Base-by-base conservation (phyloP, 2,113 vertebrate species). In the Delphinapterus leucas region DNA sequence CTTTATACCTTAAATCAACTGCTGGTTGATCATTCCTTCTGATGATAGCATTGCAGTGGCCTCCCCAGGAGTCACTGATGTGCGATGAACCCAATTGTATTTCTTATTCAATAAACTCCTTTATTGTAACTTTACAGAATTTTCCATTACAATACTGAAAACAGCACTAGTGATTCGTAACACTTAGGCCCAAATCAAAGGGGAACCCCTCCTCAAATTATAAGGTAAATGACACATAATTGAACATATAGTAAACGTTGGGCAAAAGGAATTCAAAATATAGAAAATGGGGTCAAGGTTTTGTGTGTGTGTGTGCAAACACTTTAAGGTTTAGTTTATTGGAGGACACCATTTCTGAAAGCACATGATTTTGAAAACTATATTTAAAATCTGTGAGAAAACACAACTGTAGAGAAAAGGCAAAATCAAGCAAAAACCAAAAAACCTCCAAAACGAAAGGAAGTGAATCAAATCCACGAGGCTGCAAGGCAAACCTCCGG, bases 71-170 rank as follows among this genome's bases (percentile, higher is more conserved):
- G 84, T 90, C 95, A 95, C 96, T 94, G 65, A 67, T 95, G 80
- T 84, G 94, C 86, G 93, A 97, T 58, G 93, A 98, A 96, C 92
- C 95, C 96, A 98, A 55, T 67, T 33, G 76, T 31, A 88, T 68
- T 87, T 97, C 98, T 98, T 98, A 98, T 98, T 96, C 97, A 98
- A 98, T 98, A 98, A 98, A 98, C 97, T 98, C 97, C 97, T 99
- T 99, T 98, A 99, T 99, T 99, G 98, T 98, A 95, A 92, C 97
- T 98, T 98, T 98, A 98, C 98, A 98, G 98, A 97, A 97, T 96
- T 98, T 96, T 97, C 98, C 98, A 98, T 98, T 98, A 98, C 98
- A 98, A 98, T 98, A 98, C 98, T 97, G 98, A 98, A 98, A 98
- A 98, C 96, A 98, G 98, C 97, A 98, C 98, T 98, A 98, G 98